Conservation (phyloP, 2,113 vertebrate species). For the Rynchops niger region DNA sequence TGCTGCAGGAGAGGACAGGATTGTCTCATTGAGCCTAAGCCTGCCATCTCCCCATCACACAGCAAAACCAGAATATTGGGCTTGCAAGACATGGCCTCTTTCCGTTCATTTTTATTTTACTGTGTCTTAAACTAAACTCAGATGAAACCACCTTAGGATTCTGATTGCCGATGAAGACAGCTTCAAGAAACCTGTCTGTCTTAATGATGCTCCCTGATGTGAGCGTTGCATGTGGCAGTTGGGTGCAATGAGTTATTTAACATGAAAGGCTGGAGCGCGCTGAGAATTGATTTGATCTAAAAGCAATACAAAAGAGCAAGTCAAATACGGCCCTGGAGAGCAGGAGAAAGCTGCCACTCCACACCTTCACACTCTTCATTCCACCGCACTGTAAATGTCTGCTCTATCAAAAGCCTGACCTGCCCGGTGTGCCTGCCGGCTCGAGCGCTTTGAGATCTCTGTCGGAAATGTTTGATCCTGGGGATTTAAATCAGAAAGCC, state of each 20-base stretch:
- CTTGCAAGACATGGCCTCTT: background rate
- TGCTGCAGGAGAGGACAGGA: background rate
- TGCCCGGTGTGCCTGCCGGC: fast-evolving
- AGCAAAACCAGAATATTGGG: background rate
- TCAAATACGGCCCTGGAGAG: background rate
- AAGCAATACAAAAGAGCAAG: background rate
- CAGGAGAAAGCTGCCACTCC: background rate
- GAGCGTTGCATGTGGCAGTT: fast-evolving
- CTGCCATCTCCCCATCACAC: background rate
- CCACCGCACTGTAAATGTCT: background rate
- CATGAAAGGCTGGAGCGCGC: fast-evolving
- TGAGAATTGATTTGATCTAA: background rate
- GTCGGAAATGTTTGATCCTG: conserved; percentile 5
- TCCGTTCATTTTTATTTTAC: background rate
- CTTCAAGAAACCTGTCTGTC: background rate
- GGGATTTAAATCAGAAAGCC: conserved; percentile 20
- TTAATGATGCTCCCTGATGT: background rate
- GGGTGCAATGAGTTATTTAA: background rate
- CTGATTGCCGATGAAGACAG: background rate
- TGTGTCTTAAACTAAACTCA: background rate
- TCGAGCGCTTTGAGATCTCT: background rate
- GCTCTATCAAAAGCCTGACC: background rate
- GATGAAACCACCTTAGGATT: background rate
- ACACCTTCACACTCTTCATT: background rate
- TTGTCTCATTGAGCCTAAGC: background rate